phyloP scores from a whole-genome alignment of 2,888 invertebrate species.

The Campopleginae sp. region DNA sequence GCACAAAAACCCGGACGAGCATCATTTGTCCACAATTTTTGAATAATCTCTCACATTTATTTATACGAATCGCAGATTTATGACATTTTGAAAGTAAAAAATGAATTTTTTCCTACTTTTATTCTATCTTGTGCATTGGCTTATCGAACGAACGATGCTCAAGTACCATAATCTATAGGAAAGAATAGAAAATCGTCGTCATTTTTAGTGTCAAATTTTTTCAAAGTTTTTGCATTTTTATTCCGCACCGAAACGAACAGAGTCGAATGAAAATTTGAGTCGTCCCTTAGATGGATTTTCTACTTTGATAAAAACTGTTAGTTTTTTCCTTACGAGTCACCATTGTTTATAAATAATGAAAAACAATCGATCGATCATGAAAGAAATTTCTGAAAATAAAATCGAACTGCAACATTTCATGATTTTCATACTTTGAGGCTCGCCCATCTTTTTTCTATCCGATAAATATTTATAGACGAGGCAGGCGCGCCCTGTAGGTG shows the following conservation, averaged over 20 bases:
- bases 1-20: neutral
- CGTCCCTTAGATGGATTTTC: neutral
- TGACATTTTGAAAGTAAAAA: neutral
- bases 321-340: too few relatives aligned
- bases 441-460: neutral
- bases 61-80: neutral
- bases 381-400: neutral
- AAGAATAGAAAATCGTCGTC: neutral
- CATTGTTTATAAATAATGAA: too few relatives aligned
- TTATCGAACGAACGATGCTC: neutral
- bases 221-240: neutral
- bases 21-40: neutral
- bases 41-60: neutral
- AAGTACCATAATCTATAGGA: neutral
- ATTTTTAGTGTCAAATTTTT: too few relatives aligned
- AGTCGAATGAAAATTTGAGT: neutral
- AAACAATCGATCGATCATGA: neutral
- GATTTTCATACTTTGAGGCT: neutral
- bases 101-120: neutral
- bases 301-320: neutral
- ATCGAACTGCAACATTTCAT: neutral
- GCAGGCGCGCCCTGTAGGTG: conserved; percentile 64
- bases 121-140: neutral
- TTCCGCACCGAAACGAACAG: neutral
- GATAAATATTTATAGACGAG: conserved; percentile 5